These are phyloP conservation scores for Osmerus mordax DNA, from an alignment of 2,113 vertebrate genomes.

Conservation along the genomic window DNA sequence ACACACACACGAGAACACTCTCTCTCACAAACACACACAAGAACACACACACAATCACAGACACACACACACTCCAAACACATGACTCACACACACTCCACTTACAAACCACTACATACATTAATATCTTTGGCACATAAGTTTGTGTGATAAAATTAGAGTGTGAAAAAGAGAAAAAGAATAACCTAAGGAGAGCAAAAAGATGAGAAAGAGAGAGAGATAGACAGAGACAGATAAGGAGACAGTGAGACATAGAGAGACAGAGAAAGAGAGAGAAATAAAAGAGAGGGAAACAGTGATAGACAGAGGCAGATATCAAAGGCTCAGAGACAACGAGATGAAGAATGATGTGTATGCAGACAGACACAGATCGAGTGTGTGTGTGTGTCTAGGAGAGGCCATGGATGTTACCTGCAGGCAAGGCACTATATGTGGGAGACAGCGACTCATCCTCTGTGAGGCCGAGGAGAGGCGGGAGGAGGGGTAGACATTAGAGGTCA, in stretches of 20 bases:
- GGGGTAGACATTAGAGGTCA: slow-evolving; percentile 64
- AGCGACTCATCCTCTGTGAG: slow-evolving; percentile 70
- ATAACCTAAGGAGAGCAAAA: not conserved
- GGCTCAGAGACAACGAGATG: not conserved
- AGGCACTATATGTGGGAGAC: slow-evolving; percentile 71
- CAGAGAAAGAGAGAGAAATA: not conserved
- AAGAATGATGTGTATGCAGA: not conserved
- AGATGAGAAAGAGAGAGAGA: not conserved
- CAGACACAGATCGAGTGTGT: not conserved
- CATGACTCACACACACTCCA: not conserved
- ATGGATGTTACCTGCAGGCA: slow-evolving; percentile 72
- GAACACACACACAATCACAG: not conserved
- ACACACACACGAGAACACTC: slow-evolving; percentile 1
- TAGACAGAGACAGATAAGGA: not conserved
- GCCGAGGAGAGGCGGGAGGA: slow-evolving; percentile 40
- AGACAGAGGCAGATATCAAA: not conserved
- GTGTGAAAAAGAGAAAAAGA: not conserved
- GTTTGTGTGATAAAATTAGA: not conserved
- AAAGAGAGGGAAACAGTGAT: not conserved
- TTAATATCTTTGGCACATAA: not conserved
- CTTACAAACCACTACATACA: not conserved
- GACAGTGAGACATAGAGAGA: not conserved
- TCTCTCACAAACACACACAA: not conserved
- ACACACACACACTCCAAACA: not conserved
- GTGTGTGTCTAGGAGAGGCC: slow-evolving; percentile 1